A percentile compares a stretch with the other conserved stretches of the same genome.
Evolutionary conservation across 2,888 invertebrate species (phyloP).

Genomic region (Dicranocentrus wangi): DNA sequence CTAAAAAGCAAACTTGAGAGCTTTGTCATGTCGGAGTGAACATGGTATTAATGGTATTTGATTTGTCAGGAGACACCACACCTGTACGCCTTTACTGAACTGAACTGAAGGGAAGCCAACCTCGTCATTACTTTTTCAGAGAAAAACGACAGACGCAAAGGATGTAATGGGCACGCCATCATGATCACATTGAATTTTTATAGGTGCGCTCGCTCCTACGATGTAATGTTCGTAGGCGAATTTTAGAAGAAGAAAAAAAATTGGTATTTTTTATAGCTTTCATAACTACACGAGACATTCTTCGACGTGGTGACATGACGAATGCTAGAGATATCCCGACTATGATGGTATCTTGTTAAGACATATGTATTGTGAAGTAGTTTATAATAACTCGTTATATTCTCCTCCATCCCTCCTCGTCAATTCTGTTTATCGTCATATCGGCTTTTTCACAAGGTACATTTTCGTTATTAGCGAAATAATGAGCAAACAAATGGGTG

Average conservation of each 20-base stretch:
- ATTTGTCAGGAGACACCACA: conserved; percentile 41
- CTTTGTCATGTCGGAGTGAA: conserved; percentile 40
- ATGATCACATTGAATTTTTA: not conserved
- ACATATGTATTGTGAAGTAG: not conserved
- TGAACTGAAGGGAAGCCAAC: not conserved
- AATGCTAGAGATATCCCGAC: not conserved
- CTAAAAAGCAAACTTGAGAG: conserved; percentile 27
- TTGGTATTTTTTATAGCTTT: conserved; percentile 21
- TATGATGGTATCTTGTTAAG: not conserved
- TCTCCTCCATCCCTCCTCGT: not conserved
- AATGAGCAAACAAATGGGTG: conserved; percentile 62
- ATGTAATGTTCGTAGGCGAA: not conserved
- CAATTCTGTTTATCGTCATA: conserved; percentile 17
- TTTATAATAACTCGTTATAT: not conserved
- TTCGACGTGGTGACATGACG: conserved; percentile 11
- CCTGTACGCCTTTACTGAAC: conserved; percentile 23
- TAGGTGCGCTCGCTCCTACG: not conserved
- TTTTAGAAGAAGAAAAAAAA: not conserved
- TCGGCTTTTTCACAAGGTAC: conserved; percentile 54
- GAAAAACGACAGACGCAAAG: not conserved
- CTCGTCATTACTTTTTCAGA: conserved; percentile 17
- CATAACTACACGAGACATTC: conserved; percentile 43
- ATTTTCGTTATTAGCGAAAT: conserved; percentile 58
- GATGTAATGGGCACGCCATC: not conserved
- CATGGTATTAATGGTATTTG: conserved; percentile 1